These are phyloP conservation scores for Alsophila aescularia DNA, from an alignment of 2,888 invertebrate genomes.

Conservation along the genomic window DNA sequence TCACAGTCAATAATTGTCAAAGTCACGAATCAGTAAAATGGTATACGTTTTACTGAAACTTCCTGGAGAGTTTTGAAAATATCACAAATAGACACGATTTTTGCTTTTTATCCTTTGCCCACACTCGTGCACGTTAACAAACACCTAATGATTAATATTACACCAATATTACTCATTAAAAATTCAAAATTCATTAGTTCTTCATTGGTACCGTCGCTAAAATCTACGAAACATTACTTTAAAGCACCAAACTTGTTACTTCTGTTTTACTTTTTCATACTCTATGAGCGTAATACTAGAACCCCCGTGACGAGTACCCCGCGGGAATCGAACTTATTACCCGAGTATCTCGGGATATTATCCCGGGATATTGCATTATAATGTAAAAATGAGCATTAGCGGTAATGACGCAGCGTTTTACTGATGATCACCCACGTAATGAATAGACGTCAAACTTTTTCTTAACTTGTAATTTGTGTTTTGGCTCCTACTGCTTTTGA, in stretches of 20 bases:
- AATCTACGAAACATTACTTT: too few relatives aligned
- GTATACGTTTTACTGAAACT: too few relatives aligned
- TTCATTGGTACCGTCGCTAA: too few relatives aligned
- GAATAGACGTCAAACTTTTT: slow-evolving; percentile 40
- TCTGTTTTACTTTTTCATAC: slow-evolving; percentile 17
- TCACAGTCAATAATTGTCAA: too few relatives aligned
- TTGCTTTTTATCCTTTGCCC: too few relatives aligned
- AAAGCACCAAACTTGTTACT: background rate
- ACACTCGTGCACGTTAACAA: too few relatives aligned
- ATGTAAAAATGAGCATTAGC: slow-evolving; percentile 63
- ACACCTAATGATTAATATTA: too few relatives aligned
- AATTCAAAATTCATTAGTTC: too few relatives aligned
- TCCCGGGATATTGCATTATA: slow-evolving; percentile 60
- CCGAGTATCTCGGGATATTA: slow-evolving; percentile 57
- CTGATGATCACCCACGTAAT: slow-evolving; percentile 60
- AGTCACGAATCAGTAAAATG: too few relatives aligned
- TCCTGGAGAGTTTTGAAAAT: too few relatives aligned
- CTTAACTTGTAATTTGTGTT: slow-evolving; percentile 29
- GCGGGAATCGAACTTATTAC: slow-evolving; percentile 68
- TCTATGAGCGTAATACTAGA: slow-evolving; percentile 58
- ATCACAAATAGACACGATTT: too few relatives aligned
- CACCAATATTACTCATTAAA: too few relatives aligned
- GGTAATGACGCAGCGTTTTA: slow-evolving; percentile 70
- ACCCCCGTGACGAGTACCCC: slow-evolving; percentile 64
- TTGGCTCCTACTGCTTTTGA: slow-evolving; percentile 37